These are phyloP conservation scores for Okapia johnstoni DNA, from an alignment of 2,113 vertebrate species.

Conservation along the genomic window DNA sequence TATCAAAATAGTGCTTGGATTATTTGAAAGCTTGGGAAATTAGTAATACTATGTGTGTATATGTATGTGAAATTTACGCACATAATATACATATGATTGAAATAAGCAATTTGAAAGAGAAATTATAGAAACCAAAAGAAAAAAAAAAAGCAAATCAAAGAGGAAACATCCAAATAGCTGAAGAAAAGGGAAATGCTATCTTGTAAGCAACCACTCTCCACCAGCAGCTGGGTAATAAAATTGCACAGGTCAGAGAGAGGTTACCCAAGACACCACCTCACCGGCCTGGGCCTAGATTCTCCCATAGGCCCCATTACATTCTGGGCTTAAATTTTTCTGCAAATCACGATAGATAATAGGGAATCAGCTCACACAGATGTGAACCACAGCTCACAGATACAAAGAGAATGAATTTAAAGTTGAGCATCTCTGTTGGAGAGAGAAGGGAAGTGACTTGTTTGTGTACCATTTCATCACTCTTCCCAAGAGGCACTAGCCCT, in stretches of 20 bases:
- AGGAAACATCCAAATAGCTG: not conserved
- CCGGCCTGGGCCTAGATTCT: not conserved
- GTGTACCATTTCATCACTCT: constrained; percentile 48
- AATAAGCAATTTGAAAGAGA: not conserved
- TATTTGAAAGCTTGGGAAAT: not conserved
- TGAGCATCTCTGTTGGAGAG: constrained; percentile 38
- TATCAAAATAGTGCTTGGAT: not conserved
- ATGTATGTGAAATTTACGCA: not conserved
- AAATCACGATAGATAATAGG: constrained; percentile 58
- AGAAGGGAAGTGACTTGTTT: constrained; percentile 57
- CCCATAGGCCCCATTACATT: constrained; percentile 27
- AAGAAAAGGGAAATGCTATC: not conserved
- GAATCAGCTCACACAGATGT: constrained; percentile 60
- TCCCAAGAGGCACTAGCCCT: not conserved
- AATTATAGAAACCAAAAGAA: not conserved
- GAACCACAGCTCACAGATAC: constrained; percentile 12
- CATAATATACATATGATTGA: not conserved
- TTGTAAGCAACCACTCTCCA: not conserved
- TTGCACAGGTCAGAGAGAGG: constrained; percentile 9
- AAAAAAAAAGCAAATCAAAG: not conserved
- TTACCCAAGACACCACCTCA: not conserved
- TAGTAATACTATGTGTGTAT: not conserved
- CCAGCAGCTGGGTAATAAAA: not conserved
- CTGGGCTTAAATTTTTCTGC: constrained; percentile 17
- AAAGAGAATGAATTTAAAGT: constrained; percentile 25